Percentiles rank a stretch among this genome's conserved stretches.
Evolutionary conservation across 2,113 vertebrate species (phyloP).

Genomic region (Carassius carassius): DNA sequence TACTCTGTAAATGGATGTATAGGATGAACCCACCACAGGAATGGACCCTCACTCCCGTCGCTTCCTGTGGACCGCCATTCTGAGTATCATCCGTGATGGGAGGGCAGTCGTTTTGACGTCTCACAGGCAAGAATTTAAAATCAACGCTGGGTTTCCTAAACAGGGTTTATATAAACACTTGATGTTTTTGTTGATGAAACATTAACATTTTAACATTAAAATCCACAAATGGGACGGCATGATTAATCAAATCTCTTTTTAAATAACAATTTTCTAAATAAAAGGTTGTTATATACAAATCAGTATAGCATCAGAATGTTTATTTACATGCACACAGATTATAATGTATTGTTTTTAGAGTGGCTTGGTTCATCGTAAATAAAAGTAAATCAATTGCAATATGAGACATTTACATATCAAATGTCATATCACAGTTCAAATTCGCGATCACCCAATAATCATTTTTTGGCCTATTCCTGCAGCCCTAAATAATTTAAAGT

Average conservation of each 20-base stretch:
- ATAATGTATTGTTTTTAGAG: neutral
- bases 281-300: neutral
- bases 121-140: conserved; percentile 81
- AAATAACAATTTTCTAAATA: neutral
- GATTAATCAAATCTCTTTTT: neutral
- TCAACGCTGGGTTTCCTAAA: neutral
- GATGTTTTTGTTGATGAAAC: neutral
- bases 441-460: no score
- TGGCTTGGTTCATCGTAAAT: neutral
- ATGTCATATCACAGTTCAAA: neutral
- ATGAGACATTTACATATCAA: neutral
- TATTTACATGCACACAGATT: neutral
- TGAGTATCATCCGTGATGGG: conserved; percentile 86
- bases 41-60: conserved; percentile 95
- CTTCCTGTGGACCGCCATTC: conserved; percentile 91
- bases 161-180: neutral
- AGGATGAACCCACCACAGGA: conserved; percentile 96
- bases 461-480: no score
- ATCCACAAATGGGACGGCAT: neutral
- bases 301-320: neutral
- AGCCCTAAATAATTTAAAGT: no score
- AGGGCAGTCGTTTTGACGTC: conserved; percentile 92
- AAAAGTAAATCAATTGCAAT: neutral
- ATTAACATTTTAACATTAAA: neutral
- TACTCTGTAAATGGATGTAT: neutral